Evolutionary conservation across 2,888 invertebrate species (phyloP).

Genomic region (Eubasilissa splendida): DNA sequence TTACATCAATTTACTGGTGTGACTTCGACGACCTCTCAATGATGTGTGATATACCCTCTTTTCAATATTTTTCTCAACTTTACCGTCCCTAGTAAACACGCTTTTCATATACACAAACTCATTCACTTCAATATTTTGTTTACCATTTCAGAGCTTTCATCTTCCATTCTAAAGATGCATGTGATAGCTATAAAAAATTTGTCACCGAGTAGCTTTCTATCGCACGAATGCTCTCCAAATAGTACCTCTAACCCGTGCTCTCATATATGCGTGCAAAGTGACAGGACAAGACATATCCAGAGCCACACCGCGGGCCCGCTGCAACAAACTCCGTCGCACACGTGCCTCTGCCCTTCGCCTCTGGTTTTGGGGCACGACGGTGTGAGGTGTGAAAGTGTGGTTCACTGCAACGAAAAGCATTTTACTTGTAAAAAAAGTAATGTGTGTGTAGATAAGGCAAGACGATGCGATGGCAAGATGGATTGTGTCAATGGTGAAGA

Average conservation of each 20-base stretch:
- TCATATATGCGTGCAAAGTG: slow-evolving; percentile 79
- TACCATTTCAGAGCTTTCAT: too few relatives aligned
- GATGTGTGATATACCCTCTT: too few relatives aligned
- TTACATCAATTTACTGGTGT: too few relatives aligned
- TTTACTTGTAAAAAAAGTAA: slow-evolving; percentile 69
- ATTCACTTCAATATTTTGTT: too few relatives aligned
- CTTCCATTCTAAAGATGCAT: background rate
- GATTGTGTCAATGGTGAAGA: slow-evolving; percentile 75
- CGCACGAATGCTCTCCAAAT: slow-evolving; percentile 74
- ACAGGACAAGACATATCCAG: slow-evolving; percentile 53
- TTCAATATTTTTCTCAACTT: background rate
- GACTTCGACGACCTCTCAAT: too few relatives aligned
- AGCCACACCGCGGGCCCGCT: background rate
- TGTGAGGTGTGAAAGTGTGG: slow-evolving; percentile 72
- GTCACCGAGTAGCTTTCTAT: slow-evolving; percentile 57
- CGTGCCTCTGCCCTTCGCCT: slow-evolving; percentile 79
- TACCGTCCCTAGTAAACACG: background rate
- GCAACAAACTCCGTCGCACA: background rate
- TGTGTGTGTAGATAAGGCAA: slow-evolving; percentile 64
- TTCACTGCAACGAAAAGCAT: slow-evolving; percentile 70
- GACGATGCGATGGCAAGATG: slow-evolving; percentile 69
- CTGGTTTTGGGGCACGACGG: slow-evolving; percentile 70
- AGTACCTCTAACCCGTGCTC: slow-evolving; percentile 78
- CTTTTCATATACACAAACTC: too few relatives aligned
- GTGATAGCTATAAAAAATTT: slow-evolving; percentile 43